Conservation (phyloP, 2,888 invertebrate genomes). For the Cenopis cana region DNA sequence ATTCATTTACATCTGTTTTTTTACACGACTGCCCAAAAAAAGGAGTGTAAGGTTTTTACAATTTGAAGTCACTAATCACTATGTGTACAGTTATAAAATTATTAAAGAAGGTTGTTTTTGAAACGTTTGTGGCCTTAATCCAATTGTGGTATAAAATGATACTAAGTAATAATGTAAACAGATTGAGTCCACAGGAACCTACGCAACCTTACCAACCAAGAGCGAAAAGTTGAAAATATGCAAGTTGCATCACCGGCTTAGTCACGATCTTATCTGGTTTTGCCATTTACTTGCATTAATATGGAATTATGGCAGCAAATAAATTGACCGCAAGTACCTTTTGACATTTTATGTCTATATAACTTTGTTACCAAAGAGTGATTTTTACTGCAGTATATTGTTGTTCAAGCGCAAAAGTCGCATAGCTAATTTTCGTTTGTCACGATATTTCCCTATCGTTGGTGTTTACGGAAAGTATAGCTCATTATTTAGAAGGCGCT, state of each 20-base stretch:
- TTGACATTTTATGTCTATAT: constrained; percentile 49
- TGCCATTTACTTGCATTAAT: constrained; percentile 70
- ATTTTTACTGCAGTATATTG: constrained; percentile 48
- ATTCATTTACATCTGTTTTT: neutral
- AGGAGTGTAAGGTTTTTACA: too few species aligned
- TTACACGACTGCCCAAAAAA: too few species aligned
- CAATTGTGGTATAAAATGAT: constrained; percentile 17
- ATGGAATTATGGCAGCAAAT: constrained; percentile 64
- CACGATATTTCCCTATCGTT: constrained; percentile 47
- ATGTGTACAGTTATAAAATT: neutral
- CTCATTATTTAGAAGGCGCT: constrained; percentile 20
- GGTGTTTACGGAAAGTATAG: constrained; percentile 26
- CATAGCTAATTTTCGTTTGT: constrained; percentile 49
- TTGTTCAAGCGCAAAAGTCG: constrained; percentile 49
- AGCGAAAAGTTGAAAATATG: constrained; percentile 50
- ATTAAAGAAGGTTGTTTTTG: constrained; percentile 3
- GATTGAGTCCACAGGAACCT: constrained; percentile 29
- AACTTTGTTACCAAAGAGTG: constrained; percentile 51
- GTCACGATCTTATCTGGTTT: constrained; percentile 71
- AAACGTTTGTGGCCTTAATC: constrained; percentile 33
- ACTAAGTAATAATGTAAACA: constrained; percentile 35
- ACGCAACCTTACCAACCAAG: constrained; percentile 37
- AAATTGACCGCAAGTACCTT: constrained; percentile 57
- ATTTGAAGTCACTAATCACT: neutral
- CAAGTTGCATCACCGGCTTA: constrained; percentile 69